Evolutionary conservation across 2,888 invertebrate genomes (phyloP), one percentile per base, ranked within the genome.

Genomic region (Drosophila lutescens): DNA sequence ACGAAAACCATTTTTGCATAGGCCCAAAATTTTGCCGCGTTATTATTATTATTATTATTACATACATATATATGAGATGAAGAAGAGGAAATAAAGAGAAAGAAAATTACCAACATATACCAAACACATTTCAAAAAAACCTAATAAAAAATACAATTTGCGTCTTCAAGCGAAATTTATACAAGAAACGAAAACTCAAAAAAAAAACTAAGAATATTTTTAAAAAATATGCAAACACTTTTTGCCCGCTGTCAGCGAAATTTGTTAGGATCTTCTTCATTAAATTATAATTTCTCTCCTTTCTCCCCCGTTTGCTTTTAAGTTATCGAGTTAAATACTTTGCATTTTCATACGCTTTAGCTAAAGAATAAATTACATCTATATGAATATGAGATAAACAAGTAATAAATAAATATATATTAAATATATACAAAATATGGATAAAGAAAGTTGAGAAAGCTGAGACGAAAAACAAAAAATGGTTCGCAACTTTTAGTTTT

Each of bases 301-400:
- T 74, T 67, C 36, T n/a, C 61, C 47, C 62, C 46, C 47, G 44
- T 47, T 62, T 58, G 38, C 57, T 30, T 54, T 70, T 66, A 68
- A 69, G 66, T 76, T 69, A 80, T 66, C 66, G 50, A 81, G 82
- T 82, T 83, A 78, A 83, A 83, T 77, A 85, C 88, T 85, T 90
- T 90, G 88, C 89, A 88, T 90, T 90, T 88, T 86, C 84, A 85
- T 84, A 88, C 87, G 89, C 88, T 90, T 90, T 90, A 90, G 90
- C 86, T 90, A 89, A 89, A 78, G 73, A 56, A 56, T 41, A 70
- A 66, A 60, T 51, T 50, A 67, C 34, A 58, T 30, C 63, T 53
- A 66, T 66, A 66, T 38, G 54, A 32, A 65, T 65, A 54, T 30
- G 54, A 60, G 46, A 63, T 63, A 53, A 26, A 80, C 63, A 67